These are phyloP conservation scores for Acrocyrtus sp. DNA, from an alignment of 2,888 invertebrate species.

Conservation along the genomic window DNA sequence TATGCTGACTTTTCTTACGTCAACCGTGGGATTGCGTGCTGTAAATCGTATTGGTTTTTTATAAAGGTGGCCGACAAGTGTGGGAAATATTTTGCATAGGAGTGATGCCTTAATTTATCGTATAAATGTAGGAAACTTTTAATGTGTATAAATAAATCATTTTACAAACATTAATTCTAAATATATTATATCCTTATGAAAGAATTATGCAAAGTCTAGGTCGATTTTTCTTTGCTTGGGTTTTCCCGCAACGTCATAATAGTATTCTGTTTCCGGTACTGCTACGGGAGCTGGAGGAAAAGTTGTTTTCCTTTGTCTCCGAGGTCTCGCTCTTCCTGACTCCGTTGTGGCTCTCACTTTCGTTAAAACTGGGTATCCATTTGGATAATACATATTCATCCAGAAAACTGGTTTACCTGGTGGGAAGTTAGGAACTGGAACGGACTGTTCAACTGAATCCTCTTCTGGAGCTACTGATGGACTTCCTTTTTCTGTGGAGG, in stretches of 20 bases:
- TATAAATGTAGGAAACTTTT: too few species aligned
- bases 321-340: neutral
- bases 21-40: too few species aligned
- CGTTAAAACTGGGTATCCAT: constrained; percentile 20
- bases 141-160: too few species aligned
- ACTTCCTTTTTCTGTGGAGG: neutral
- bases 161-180: too few species aligned
- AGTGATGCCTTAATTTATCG: too few species aligned
- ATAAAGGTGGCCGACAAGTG: too few species aligned
- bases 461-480: constrained; percentile 3
- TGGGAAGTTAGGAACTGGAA: constrained; percentile 20
- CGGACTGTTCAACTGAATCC: constrained; percentile 8
- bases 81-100: too few species aligned
- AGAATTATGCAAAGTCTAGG: neutral
- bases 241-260: constrained; percentile 5
- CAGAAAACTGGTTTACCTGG: constrained; percentile 39
- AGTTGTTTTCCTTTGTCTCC: constrained; percentile 15
- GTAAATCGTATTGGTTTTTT: too few species aligned
- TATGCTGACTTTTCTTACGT: too few species aligned
- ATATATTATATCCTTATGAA: neutral
- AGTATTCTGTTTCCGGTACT: constrained; percentile 15
- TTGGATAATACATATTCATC: constrained; percentile 46
- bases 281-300: constrained; percentile 1
- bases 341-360: constrained; percentile 18
- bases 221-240: neutral